phyloP scores from a whole-genome alignment of 2,888 invertebrate species.

The Cheilosia variabilis region DNA sequence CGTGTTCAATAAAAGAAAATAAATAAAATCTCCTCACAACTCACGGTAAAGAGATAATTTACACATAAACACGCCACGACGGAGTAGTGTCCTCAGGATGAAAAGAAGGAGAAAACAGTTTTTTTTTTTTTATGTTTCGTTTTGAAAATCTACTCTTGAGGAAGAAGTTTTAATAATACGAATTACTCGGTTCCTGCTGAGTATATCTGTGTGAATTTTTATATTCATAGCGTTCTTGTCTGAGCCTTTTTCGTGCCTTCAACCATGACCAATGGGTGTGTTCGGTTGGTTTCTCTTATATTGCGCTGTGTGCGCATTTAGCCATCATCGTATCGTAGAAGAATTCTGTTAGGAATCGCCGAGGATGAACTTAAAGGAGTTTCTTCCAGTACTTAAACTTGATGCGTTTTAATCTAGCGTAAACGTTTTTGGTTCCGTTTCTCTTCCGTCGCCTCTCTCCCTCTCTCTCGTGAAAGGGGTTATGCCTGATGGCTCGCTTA shows the following conservation, averaged over 20 bases:
- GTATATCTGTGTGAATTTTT: conserved; percentile 45
- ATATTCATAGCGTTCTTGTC: conserved; percentile 22
- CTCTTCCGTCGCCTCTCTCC: background rate
- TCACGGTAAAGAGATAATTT: too few relatives aligned
- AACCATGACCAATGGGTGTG: conserved; percentile 30
- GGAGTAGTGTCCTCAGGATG: too few relatives aligned
- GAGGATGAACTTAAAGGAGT: conserved; percentile 61
- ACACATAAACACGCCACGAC: too few relatives aligned
- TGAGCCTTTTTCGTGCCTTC: conserved; percentile 7
- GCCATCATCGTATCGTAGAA: background rate
- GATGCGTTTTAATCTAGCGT: conserved; percentile 71
- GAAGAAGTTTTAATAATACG: conserved; percentile 65
- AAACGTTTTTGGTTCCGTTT: conserved; percentile 34
- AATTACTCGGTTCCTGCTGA: conserved; percentile 37
- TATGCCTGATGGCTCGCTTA: conserved; percentile 11
- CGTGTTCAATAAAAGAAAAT: too few relatives aligned
- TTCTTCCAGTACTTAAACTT: conserved; percentile 67
- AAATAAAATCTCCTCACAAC: too few relatives aligned
- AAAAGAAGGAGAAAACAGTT: too few relatives aligned
- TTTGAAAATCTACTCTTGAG: conserved; percentile 39
- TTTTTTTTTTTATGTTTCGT: too few relatives aligned
- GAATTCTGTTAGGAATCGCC: background rate
- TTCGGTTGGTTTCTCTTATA: conserved; percentile 28
- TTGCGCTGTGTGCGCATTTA: conserved; percentile 14
- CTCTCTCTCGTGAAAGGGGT: background rate